phyloP scores from a whole-genome alignment of 2,888 invertebrate species.

The Ommatoiulus sabulosus region DNA sequence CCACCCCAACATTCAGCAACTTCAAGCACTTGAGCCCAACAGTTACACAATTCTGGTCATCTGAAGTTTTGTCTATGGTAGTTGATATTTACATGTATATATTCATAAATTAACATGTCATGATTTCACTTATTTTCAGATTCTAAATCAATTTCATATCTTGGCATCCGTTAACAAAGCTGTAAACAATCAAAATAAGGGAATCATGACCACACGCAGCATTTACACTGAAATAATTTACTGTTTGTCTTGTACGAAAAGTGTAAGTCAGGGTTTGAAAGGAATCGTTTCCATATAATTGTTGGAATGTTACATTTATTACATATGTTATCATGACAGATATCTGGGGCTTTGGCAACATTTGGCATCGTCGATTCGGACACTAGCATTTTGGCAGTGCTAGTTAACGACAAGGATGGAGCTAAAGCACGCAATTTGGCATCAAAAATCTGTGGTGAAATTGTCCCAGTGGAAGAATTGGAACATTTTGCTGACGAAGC shows the following conservation, averaged over 20 bases:
- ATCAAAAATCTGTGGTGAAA: slow-evolving; percentile 1
- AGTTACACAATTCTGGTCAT: too few relatives aligned
- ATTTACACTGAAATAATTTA: slow-evolving; percentile 57
- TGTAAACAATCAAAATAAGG: not conserved
- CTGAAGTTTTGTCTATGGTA: too few relatives aligned
- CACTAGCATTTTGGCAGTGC: slow-evolving; percentile 44
- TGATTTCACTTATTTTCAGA: slow-evolving; percentile 48
- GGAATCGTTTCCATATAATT: not conserved
- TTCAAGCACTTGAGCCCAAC: too few relatives aligned
- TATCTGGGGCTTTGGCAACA: slow-evolving; percentile 48
- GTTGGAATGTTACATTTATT: not conserved
- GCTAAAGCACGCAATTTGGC: not conserved
- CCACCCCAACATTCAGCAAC: too few relatives aligned
- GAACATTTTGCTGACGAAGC: not conserved
- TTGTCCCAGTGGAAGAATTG: slow-evolving; percentile 26
- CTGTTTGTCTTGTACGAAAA: slow-evolving; percentile 45
- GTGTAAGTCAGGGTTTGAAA: too few relatives aligned
- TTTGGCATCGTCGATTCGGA: slow-evolving; percentile 52
- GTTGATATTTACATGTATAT: too few relatives aligned
- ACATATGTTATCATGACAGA: not conserved
- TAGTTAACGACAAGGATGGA: slow-evolving; percentile 51
- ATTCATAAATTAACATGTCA: not conserved
- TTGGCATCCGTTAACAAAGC: slow-evolving; percentile 41
- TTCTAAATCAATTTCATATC: slow-evolving; percentile 49
- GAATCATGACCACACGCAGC: slow-evolving; percentile 48